phyloP scores from a whole-genome alignment of 2,888 invertebrate species.

The Archips crataeganus region DNA sequence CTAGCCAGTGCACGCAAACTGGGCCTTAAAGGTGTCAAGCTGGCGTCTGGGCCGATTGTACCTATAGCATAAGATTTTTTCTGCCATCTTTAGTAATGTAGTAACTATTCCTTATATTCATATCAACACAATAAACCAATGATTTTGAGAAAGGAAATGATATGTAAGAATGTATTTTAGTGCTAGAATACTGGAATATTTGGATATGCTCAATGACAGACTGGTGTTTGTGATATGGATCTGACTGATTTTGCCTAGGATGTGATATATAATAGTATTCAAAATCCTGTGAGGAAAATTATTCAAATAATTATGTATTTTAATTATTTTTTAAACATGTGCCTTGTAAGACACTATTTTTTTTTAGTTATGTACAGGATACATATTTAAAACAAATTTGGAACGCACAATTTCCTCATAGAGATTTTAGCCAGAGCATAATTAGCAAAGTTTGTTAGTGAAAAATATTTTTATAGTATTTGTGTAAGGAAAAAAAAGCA shows the following conservation, averaged over 20 bases:
- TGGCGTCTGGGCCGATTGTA: too few species aligned
- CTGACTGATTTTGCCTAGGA: conserved; percentile 68
- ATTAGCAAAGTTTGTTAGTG: conserved; percentile 67
- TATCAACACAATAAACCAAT: conserved; percentile 35
- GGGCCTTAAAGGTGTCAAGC: too few species aligned
- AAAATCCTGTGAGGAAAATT: conserved; percentile 66
- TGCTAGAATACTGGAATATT: conserved; percentile 18
- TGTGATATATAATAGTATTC: conserved; percentile 57
- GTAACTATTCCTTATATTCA: conserved; percentile 34
- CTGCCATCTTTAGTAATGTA: conserved; percentile 37
- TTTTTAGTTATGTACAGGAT: conserved; percentile 43
- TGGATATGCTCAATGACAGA: conserved; percentile 36
- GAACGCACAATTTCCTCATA: conserved; percentile 60
- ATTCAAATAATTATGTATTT: conserved; percentile 37
- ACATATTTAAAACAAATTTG: conserved; percentile 37
- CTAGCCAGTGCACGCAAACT: too few species aligned
- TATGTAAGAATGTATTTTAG: conserved; percentile 17
- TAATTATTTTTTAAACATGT: conserved; percentile 57
- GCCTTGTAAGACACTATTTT: conserved; percentile 64
- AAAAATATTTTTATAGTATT: conserved; percentile 63
- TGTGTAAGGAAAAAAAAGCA: conserved; percentile 53
- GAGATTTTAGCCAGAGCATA: conserved; percentile 61
- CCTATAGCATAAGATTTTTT: conserved; percentile 16
- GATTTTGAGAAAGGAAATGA: conserved; percentile 20
- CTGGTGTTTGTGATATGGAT: conserved; percentile 66